Base-by-base conservation (phyloP, 2,113 vertebrate genomes). In the Dolichallabes microphthalmus region DNA sequence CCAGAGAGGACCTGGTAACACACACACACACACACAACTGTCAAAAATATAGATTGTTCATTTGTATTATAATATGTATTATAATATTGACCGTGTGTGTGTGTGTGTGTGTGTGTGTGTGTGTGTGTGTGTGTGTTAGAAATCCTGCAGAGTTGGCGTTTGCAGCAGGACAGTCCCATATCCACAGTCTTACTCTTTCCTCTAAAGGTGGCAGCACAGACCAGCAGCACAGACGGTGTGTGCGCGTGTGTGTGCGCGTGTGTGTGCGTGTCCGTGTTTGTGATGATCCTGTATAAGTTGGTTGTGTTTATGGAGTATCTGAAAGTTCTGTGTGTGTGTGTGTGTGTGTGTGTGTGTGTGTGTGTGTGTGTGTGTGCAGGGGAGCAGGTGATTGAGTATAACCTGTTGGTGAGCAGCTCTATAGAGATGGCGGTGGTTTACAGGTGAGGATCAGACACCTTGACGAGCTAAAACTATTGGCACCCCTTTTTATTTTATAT, bases 101-200 rank as follows among this genome's bases (percentile, higher is more conserved):
- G 79, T 81, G 73, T 63, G 27, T 88, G 0, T 81, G 32, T 86
- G 63, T 30, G 27, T 66, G 64, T 82, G 5, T 87, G n/a, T 81
- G 66, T 82, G 74, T 66, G n/a, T 87, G 0, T 82, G 27, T 87
- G 35, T 86, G 27, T 74, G 12, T 82, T 63, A 81, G 96, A 94
- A 88, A 91, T 97, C 82, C 82, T 97, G 39, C 94, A 96, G 91
- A 96, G 92, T n/a, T 98, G 97, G 97, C 93, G 92, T 0, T 78
- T 97, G 22, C 95, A 96, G 88, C 97, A 96, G 81, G 97, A 98
- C 2, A 96, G 96, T 82, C 97, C 97, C 2, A 94, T 98, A 87
- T 97, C 96, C 58, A 95, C 94, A 0, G 96, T 97, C 76, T 93
- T 96, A 20, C 91, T 98, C 64, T 97, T 97, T 86, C 92, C 92